phyloP scores from a whole-genome alignment of 2,888 invertebrate genomes.

The Protodeltote pygarga region DNA sequence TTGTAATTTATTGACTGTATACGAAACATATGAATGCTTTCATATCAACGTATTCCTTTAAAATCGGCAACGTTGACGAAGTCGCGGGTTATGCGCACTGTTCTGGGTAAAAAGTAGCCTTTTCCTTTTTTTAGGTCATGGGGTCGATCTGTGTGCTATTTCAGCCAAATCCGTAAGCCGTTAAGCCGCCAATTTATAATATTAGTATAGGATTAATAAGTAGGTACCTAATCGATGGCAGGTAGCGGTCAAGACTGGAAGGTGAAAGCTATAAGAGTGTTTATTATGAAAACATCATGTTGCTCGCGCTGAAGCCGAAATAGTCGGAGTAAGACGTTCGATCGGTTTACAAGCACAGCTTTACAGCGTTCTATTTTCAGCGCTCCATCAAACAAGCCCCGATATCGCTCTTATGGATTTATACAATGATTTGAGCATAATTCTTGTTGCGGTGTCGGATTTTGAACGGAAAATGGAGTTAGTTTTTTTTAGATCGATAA shows the following conservation, averaged over 20 bases:
- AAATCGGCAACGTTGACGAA: slow-evolving; percentile 6
- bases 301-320: slow-evolving; percentile 60
- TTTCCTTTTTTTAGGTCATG: no score
- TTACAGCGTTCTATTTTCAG: slow-evolving; percentile 77
- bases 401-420: slow-evolving; percentile 73
- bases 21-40: slow-evolving; percentile 7
- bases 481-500: not conserved
- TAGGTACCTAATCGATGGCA: slow-evolving; percentile 53
- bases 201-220: slow-evolving; percentile 43
- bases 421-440: slow-evolving; percentile 67
- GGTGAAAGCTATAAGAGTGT: slow-evolving; percentile 69
- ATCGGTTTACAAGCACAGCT: slow-evolving; percentile 69
- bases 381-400: slow-evolving; percentile 69
- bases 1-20: slow-evolving; percentile 28
- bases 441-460: slow-evolving; percentile 42
- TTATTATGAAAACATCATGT: slow-evolving; percentile 70
- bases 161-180: no score
- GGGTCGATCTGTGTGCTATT: no score
- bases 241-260: slow-evolving; percentile 61
- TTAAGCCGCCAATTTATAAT: no score
- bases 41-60: not conserved
- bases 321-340: slow-evolving; percentile 74
- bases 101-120: no score
- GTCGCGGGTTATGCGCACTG: no score
- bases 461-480: slow-evolving; percentile 4